These are phyloP conservation scores for Stramonita haemastoma DNA, from an alignment of 2,888 invertebrate species.

Conservation along the genomic window DNA sequence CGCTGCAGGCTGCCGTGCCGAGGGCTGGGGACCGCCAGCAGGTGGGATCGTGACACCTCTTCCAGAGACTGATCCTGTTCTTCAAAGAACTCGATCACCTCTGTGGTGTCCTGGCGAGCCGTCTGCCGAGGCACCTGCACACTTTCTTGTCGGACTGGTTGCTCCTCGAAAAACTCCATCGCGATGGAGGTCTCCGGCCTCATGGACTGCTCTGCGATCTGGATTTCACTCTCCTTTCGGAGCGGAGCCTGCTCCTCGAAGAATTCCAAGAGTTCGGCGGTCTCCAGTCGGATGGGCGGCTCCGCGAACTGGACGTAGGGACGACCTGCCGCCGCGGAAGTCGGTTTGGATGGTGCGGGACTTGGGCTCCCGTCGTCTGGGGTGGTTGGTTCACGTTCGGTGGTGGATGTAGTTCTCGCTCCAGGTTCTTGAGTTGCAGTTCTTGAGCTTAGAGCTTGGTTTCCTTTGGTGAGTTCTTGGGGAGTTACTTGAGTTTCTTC, in stretches of 20 bases:
- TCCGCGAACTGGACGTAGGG: slow-evolving; percentile 54
- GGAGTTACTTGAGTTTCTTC: slow-evolving; percentile 6
- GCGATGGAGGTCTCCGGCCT: slow-evolving; percentile 62
- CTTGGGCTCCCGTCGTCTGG: slow-evolving; percentile 16
- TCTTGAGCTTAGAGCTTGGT: slow-evolving; percentile 30
- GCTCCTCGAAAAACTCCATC: slow-evolving; percentile 69
- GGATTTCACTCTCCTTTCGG: slow-evolving; percentile 47
- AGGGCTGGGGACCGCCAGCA: slow-evolving; percentile 31
- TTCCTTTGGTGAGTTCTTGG: slow-evolving; percentile 27
- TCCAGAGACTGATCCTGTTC: slow-evolving; percentile 55
- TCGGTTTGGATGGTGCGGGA: neutral
- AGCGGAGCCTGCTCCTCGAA: slow-evolving; percentile 67
- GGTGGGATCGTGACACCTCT: slow-evolving; percentile 39
- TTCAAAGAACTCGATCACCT: slow-evolving; percentile 70
- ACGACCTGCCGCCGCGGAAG: slow-evolving; percentile 37
- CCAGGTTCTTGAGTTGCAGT: neutral
- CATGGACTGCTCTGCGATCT: slow-evolving; percentile 52
- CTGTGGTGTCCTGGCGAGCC: slow-evolving; percentile 57
- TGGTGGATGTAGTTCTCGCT: slow-evolving; percentile 42
- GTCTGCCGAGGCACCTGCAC: slow-evolving; percentile 50
- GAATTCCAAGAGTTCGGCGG: slow-evolving; percentile 66
- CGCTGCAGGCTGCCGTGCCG: slow-evolving; percentile 33
- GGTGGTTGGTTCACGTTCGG: slow-evolving; percentile 41
- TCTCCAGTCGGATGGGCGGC: slow-evolving; percentile 55
- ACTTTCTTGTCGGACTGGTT: slow-evolving; percentile 55